Conservation (phyloP, 2,888 invertebrate species). For the Pasiphila rectangulata region DNA sequence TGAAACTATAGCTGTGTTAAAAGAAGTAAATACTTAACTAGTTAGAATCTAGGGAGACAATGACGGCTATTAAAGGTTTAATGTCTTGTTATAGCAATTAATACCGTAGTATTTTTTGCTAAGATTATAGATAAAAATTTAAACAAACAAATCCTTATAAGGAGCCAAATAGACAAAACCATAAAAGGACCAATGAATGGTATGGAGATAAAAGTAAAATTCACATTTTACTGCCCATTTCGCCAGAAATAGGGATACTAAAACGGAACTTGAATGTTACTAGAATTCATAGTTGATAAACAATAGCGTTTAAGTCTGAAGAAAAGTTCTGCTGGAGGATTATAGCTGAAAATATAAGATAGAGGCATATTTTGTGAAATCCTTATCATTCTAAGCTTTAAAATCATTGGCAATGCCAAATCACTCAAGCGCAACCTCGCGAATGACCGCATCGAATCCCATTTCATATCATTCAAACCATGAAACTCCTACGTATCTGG, state of each 20-base stretch:
- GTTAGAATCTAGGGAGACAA: constrained; percentile 56
- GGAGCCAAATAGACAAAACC: constrained; percentile 1
- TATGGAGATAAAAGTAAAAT: constrained; percentile 6
- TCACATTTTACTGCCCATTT: constrained; percentile 6
- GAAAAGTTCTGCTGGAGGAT: no score
- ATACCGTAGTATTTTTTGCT: constrained; percentile 17
- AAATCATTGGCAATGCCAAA: constrained; percentile 24
- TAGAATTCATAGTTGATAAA: not conserved
- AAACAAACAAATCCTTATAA: constrained; percentile 5
- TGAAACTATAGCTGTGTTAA: constrained; percentile 35
- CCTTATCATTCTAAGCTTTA: not conserved
- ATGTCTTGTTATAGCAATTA: constrained; percentile 48
- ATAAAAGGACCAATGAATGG: constrained; percentile 4
- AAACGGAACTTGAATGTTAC: not conserved
- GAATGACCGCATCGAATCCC: constrained; percentile 50
- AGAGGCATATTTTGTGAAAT: no score
- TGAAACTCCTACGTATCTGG: constrained; percentile 51
- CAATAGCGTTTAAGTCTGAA: no score
- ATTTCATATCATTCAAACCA: constrained; percentile 42
- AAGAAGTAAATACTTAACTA: constrained; percentile 54
- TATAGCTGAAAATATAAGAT: no score
- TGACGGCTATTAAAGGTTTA: constrained; percentile 54
- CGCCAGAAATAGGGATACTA: not conserved
- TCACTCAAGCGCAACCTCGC: constrained; percentile 27
- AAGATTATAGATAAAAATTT: constrained; percentile 5